Base-by-base conservation (phyloP, 1,140 invertebrate genomes). In the Trachymyrmex cornetzi region DNA sequence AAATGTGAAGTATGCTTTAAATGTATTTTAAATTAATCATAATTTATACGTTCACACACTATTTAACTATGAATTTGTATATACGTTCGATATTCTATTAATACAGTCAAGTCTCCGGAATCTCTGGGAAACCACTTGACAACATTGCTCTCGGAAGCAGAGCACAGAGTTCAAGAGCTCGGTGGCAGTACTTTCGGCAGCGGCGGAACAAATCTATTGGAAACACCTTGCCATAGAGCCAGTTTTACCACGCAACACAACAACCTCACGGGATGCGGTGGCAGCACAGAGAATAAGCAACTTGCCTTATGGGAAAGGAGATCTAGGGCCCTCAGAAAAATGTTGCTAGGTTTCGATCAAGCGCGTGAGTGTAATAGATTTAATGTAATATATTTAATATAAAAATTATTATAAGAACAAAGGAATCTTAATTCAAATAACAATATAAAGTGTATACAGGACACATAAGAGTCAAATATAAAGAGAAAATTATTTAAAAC, bases 261-360 rank as follows among this genome's bases (percentile, higher is more conserved):
- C 96, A 93, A 97, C 96, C 61, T 97, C 95, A 95, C 97, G 22
- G 96, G 96, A 72, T 96, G 96, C 80, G 93, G 96, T 12, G 97
- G 96, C 57, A 97, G 96, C 61, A 96, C 97, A 89, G 97, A 97
- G 87, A 98, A 99, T 92, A 98, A 98, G 92, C 98, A 99, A 92
- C 96, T 98, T 22, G 97, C 97, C 66, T 96, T 98, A 30, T 99
- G 98, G 98, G 98, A 99, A 89, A 96, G 98, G 74, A 96, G 98
- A 87, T 97, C 98, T 2, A 97, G 98, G 93, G 97, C 98, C 0
- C 95, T 99, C 11, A 98, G 97, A 94, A 97, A 96, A 94, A 97
- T 97, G 96, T 96, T 97, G 79, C 93, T 96, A 6, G 97, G 97
- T 61, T 97, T 97, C 89, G 97, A 97, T 87, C 96, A 97, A 94